Base-by-base conservation (phyloP, 2,797 vertebrate genomes). In the Mormyrops attenuatus region DNA sequence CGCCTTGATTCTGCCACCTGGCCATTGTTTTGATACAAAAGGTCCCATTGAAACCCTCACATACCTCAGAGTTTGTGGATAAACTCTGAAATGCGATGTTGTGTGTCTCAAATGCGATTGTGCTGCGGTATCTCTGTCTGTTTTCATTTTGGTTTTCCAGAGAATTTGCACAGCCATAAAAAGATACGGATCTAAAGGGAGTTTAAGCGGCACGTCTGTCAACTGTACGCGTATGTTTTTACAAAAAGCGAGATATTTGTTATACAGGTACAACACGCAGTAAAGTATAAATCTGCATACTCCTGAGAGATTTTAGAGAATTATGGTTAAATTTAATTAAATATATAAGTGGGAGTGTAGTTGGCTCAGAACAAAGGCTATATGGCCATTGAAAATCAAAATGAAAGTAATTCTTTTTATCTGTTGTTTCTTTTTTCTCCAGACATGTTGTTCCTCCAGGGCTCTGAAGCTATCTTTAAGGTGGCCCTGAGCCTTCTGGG, bases 361-460 rank as follows among this genome's bases (percentile, higher is more conserved):
- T 15, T 38, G 66, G 13, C 30, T 73, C 66, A 73, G 13, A 73
- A 38, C 30, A 73, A 73, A 73, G 13, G 53, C 6, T 38, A 38
- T 44, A 87, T 38, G 30, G 50, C 26, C 1, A 44, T 15, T 20
- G 17, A 52, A 9, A 38, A 57, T 11, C 20, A 49, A 63, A 44
- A 85, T 85, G 82, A 85, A 52, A 85, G 4, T 49, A 17, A 69
- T 88, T 55, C 13, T 88, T 60, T 88, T 47, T 22, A 41, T 38
- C 15, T n/a, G 20, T 8, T 57, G 2, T n/a, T 9, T 88, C 26
- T 77, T 77, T n/a, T 69, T 69, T 17, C 57, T 66, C 7, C 44
- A 99, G 98, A 99, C 93, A 97, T 99, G 97, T 94, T 99, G 90
- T 98, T 98, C 93, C 97, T 99, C 91, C 98, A 99, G 92, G 98